Evolutionary conservation across 2,113 vertebrate genomes (phyloP).

Genomic region (Gopherus flavomarginatus): DNA sequence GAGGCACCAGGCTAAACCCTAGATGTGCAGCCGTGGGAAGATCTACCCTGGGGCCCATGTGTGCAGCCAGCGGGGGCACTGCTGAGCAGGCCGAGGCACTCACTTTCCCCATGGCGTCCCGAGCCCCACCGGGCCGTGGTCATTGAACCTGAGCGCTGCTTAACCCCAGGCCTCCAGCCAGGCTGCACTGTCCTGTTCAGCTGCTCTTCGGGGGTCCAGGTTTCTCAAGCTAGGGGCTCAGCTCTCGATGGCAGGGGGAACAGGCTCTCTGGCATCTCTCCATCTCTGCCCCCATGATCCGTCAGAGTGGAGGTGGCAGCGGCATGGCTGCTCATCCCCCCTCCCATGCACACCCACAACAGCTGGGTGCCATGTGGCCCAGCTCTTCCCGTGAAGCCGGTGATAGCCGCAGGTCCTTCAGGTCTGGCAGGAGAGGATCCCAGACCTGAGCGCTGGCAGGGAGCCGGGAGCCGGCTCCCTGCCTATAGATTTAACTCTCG

Average conservation of each 20-base stretch:
- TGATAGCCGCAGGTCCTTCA: background rate
- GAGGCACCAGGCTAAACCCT: background rate
- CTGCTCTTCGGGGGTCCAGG: no score
- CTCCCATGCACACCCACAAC: no score
- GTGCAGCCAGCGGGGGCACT: background rate
- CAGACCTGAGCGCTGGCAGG: background rate
- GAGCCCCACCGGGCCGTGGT: background rate
- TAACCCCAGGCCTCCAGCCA: background rate
- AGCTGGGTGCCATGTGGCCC: no score
- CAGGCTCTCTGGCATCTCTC: no score
- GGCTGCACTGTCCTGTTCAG: rapidly evolving
- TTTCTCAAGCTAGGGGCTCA: no score
- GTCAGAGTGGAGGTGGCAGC: no score
- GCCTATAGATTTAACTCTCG: background rate
- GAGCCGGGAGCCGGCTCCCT: background rate
- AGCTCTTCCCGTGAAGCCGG: no score
- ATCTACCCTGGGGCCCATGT: background rate
- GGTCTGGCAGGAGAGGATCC: background rate
- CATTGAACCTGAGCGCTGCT: no score
- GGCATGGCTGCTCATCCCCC: no score
- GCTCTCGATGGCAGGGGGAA: no score
- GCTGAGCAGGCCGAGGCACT: background rate
- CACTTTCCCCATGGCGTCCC: no score
- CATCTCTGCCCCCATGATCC: no score
- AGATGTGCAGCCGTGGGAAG: background rate